These are phyloP conservation scores for Trachemys scripta DNA, from an alignment of 2,113 vertebrate species.

Conservation along the genomic window DNA sequence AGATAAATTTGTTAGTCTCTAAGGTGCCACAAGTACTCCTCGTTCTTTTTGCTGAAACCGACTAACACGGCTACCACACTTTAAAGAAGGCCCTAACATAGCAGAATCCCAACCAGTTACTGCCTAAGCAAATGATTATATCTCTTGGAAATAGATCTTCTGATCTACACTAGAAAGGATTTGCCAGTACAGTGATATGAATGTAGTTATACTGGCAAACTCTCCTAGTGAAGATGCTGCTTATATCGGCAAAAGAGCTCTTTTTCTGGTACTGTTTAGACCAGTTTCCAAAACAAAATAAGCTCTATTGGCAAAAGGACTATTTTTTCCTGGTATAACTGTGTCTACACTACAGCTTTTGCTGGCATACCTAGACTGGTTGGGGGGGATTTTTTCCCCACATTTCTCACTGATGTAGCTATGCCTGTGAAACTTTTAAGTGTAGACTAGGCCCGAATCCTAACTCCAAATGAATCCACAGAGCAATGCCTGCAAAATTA, in stretches of 20 bases:
- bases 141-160: neutral
- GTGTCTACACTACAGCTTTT: neutral
- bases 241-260: neutral
- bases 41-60: no score
- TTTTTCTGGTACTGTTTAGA: neutral
- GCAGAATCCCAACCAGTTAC: rapidly evolving
- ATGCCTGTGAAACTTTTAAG: neutral
- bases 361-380: neutral
- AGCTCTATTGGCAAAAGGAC: rapidly evolving
- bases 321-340: neutral
- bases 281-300: neutral
- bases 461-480: neutral
- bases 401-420: neutral
- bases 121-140: neutral
- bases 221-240: neutral
- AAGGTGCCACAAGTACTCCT: no score
- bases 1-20: no score
- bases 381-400: neutral
- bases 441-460: neutral
- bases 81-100: neutral
- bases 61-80: neutral
- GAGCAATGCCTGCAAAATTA: neutral
- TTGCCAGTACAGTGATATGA: neutral
- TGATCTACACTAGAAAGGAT: rapidly evolving
- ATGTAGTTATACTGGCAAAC: neutral